Evolutionary conservation across 37 sponge, comb jelly and placozoan genomes (phyloP).

Genomic region (Eunapius fragilis): DNA sequence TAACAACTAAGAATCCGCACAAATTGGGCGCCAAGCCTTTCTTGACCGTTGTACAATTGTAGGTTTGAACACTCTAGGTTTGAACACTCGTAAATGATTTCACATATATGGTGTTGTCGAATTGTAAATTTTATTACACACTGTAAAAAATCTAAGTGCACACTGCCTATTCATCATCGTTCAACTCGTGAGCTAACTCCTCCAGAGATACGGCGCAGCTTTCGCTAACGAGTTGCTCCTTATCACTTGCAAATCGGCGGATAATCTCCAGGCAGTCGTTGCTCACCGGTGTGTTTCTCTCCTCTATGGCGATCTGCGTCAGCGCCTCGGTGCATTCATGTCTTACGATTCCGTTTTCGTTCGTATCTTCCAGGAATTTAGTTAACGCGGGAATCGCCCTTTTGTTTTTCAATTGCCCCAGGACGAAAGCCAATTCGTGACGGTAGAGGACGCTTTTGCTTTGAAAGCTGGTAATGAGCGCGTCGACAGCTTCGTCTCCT

Average conservation of each 20-base stretch:
- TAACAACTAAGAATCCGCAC: no score
- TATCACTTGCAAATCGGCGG: constrained; percentile 58
- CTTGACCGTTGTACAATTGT: no score
- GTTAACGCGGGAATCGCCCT: constrained; percentile 68
- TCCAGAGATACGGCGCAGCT: constrained; percentile 97
- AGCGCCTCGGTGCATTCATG: constrained; percentile 99
- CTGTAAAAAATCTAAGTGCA: no score
- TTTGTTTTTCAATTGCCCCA: constrained; percentile 92
- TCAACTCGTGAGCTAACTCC: constrained; percentile 78
- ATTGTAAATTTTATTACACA: no score
- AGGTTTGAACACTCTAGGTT: no score
- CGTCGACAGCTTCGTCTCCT: constrained; percentile 63
- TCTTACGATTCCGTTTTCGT: constrained; percentile 92
- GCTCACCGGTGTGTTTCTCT: constrained; percentile 7
- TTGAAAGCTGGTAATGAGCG: constrained; percentile 65
- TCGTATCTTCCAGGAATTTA: constrained; percentile 57
- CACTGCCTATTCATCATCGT: constrained; percentile 6
- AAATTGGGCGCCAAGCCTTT: no score
- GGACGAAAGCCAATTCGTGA: constrained; percentile 96
- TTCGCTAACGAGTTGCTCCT: constrained; percentile 86
- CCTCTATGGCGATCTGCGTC: constrained; percentile 85
- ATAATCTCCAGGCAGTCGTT: constrained; percentile 63
- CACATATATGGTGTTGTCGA: no score
- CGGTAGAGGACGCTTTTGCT: constrained; percentile 87
- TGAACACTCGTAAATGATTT: no score